Evolutionary conservation across 2,113 vertebrate species (phyloP).

Genomic region (Plestiodon gilberti): DNA sequence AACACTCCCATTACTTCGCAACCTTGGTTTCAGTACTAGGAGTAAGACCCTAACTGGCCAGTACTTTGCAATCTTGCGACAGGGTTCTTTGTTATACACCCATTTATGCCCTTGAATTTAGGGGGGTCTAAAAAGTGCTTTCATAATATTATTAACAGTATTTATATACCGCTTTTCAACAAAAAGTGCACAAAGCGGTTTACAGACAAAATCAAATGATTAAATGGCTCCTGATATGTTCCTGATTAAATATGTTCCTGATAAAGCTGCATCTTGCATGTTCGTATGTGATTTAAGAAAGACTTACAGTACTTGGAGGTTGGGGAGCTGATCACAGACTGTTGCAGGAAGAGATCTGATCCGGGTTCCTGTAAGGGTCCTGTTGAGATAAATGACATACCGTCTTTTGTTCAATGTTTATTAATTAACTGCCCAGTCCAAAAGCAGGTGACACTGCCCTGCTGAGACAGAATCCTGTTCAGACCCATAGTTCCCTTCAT

Average conservation of each 20-base stretch:
- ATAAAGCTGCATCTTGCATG: slow-evolving; percentile 19
- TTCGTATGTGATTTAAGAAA: slow-evolving; percentile 28
- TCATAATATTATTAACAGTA: too few species aligned
- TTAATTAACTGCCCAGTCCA: not conserved
- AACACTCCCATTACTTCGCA: not conserved
- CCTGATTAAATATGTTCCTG: too few species aligned
- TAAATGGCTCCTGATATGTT: too few species aligned
- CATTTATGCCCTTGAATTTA: not conserved
- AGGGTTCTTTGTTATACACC: not conserved
- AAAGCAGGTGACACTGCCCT: not conserved
- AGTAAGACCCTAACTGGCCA: not conserved
- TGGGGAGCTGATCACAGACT: slow-evolving; percentile 88
- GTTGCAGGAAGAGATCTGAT: slow-evolving; percentile 86
- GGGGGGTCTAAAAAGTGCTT: not conserved
- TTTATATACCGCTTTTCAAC: too few species aligned
- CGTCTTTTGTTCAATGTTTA: not conserved
- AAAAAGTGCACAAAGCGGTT: too few species aligned
- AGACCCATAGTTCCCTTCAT: not conserved
- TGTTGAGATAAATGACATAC: slow-evolving; percentile 72
- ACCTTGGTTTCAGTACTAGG: not conserved
- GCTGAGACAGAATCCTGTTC: not conserved
- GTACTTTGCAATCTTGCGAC: not conserved
- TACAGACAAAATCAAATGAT: too few species aligned
- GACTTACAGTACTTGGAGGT: slow-evolving; percentile 89
- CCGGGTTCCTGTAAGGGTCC: slow-evolving; percentile 91